Base-by-base conservation (phyloP, 2,797 vertebrate species). In the Poeciliopsis presidionis region DNA sequence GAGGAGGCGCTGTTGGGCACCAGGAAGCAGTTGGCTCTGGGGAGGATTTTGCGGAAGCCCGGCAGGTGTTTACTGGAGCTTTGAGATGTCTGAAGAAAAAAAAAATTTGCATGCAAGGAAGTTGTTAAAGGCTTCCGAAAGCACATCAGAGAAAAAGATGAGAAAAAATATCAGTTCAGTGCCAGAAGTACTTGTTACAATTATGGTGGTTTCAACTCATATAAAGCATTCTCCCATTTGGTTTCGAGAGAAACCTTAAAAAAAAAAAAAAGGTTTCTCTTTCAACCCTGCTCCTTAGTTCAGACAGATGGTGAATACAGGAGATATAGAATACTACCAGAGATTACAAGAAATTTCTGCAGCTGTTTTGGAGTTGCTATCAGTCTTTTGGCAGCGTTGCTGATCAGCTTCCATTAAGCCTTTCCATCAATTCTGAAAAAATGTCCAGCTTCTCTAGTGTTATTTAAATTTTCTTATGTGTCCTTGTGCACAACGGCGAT, bases 11-110 rank as follows among this genome's bases (percentile, higher is more conserved):
- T 90, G 94, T 98, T 98, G 46, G 97, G 96, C 80, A 99, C 93
- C 75, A 99, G 93, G 57, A 98, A 95, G 20, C 97, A 99, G 86
- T 96, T 97, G 0, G 97, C 96, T 88, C 98, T 97, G 53, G 98
- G 98, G 20, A 98, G 97, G 90, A 99, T 99, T 95, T 97, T 99
- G 70, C 98, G 97, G 88, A 99, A 99, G 81, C 98, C 98, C 76
- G 98, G 97, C 81, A 98, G 92, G 82, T 99, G 97, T 71, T 96
- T 92, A 36, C 94, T 93, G 39, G 93, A 89, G 6, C 81, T 85
- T 67, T 76, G 67, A 43, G 92, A 90, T 0, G 90, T 85, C 91
- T 95, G 89, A 41, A 63, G 33, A 33, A 33, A 77, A 82, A 78
- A 77, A 65, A 33, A 73, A 30, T 36, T 16, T 3, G 74, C 46